Evolutionary conservation across 2,888 invertebrate species (phyloP).

Genomic region (Rotaria sp.): DNA sequence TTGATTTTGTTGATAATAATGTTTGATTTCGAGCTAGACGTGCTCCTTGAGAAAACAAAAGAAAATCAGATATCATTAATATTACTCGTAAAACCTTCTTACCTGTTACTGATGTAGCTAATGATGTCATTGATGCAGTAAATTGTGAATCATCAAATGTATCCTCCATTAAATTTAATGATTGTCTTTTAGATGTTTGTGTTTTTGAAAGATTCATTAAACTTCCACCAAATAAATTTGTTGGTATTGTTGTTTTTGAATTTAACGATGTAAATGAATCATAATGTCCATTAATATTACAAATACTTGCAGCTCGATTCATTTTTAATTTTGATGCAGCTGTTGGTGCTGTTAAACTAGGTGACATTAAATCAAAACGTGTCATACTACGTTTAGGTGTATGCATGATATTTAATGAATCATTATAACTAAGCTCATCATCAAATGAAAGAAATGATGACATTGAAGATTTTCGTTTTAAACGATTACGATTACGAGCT

Average conservation of each 20-base stretch:
- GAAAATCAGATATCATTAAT: too few species aligned
- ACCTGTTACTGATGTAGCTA: neutral
- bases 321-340: slow-evolving; percentile 1
- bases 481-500: neutral
- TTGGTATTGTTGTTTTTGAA: neutral
- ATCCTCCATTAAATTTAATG: neutral
- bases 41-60: neutral
- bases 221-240: slow-evolving; percentile 11
- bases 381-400: neutral
- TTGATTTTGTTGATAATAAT: slow-evolving; percentile 27
- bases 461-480: neutral
- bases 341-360: neutral
- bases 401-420: neutral
- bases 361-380: neutral
- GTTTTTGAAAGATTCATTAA: neutral
- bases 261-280: slow-evolving; percentile 9
- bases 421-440: neutral
- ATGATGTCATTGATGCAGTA: neutral
- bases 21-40: neutral
- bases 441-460: neutral
- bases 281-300: neutral
- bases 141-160: neutral
- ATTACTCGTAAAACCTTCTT: neutral
- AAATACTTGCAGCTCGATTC: neutral
- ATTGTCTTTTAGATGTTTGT: too few species aligned